These are phyloP conservation scores for Misgurnus mizolepis DNA, from an alignment of 2,113 vertebrate genomes.

Conservation along the genomic window DNA sequence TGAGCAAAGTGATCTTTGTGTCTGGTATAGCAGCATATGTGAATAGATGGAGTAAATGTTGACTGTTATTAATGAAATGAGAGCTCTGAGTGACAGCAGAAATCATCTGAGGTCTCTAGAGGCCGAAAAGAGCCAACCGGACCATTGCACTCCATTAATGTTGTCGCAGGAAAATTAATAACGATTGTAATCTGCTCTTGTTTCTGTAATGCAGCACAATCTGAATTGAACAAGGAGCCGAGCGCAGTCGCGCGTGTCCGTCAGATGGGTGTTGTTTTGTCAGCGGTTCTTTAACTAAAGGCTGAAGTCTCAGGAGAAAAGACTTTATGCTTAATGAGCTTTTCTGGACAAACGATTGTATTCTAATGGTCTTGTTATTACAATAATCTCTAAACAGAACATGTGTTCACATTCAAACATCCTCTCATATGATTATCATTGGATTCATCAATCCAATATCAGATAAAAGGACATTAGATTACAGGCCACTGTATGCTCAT, in stretches of 20 bases:
- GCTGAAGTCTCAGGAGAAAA: slow-evolving; percentile 26
- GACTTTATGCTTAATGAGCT: slow-evolving; percentile 10
- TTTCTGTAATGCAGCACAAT: slow-evolving; percentile 54
- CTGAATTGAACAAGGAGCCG: slow-evolving; percentile 28
- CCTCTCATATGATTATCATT: no score
- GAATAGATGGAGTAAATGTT: slow-evolving; percentile 47
- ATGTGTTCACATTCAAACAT: no score
- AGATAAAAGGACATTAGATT: no score
- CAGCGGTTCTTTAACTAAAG: slow-evolving; percentile 52
- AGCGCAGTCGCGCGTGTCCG: slow-evolving; percentile 14
- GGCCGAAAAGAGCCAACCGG: slow-evolving; percentile 58
- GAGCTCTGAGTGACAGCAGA: slow-evolving; percentile 34
- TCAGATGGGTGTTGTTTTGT: slow-evolving; percentile 45
- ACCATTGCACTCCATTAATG: slow-evolving; percentile 73
- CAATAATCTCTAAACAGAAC: neutral
- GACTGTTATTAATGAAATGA: slow-evolving; percentile 49
- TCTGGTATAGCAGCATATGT: slow-evolving; percentile 13
- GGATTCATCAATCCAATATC: no score
- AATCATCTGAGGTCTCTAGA: slow-evolving; percentile 22
- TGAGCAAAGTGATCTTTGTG: slow-evolving; percentile 23
- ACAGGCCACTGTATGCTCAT: no score
- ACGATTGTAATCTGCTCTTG: slow-evolving; percentile 52
- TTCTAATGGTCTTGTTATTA: slow-evolving; percentile 33
- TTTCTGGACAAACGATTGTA: slow-evolving; percentile 19
- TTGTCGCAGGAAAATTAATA: slow-evolving; percentile 66